These are phyloP conservation scores for Arvicola amphibius DNA, from an alignment of 2,797 vertebrate species.

Conservation along the genomic window DNA sequence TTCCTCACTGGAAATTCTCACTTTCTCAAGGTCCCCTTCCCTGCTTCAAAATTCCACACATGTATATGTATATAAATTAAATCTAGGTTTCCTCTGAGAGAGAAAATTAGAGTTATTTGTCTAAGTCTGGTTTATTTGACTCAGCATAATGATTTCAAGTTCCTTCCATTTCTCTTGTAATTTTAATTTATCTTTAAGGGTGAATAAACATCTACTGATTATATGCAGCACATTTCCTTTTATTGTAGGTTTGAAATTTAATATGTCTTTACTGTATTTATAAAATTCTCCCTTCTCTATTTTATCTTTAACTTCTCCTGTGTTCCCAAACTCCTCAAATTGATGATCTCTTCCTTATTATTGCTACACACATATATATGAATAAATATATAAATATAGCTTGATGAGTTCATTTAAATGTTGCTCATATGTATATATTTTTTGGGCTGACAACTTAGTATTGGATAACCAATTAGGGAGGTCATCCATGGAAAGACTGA, in stretches of 20 bases:
- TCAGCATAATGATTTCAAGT: background rate
- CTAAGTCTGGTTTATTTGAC: background rate
- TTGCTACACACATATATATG: background rate
- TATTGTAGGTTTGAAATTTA: background rate
- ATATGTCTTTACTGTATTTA: background rate
- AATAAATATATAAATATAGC: background rate
- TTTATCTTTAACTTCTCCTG: background rate
- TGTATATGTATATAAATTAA: background rate
- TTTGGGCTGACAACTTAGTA: background rate
- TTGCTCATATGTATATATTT: background rate
- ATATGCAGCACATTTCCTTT: background rate
- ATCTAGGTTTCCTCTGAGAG: background rate
- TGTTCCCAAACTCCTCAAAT: background rate
- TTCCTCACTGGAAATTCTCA: background rate
- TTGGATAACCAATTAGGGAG: background rate
- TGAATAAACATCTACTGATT: background rate
- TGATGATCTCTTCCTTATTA: background rate
- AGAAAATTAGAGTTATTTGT: background rate
- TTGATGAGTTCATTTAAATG: background rate
- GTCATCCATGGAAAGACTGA: background rate
- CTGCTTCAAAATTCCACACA: background rate
- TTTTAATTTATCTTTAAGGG: background rate
- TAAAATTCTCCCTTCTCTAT: background rate
- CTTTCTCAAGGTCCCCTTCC: background rate
- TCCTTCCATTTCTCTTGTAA: background rate